Base-by-base conservation (phyloP, 2,888 invertebrate species). In the Sinhomidia bicolor region DNA sequence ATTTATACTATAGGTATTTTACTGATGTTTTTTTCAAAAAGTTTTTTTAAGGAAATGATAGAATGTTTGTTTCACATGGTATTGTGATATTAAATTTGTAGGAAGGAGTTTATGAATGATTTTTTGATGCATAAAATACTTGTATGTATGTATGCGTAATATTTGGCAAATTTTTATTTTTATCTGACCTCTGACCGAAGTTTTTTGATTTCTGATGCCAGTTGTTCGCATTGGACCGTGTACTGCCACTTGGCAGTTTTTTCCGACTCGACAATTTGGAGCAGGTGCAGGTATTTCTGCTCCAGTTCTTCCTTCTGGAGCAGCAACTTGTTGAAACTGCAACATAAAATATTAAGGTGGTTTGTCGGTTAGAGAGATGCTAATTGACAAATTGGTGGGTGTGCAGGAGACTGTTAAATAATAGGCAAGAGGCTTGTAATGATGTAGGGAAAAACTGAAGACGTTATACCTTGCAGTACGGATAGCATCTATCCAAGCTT, bases 191-290 rank as follows among this genome's bases (percentile, higher is more conserved):
- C 98, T 0, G 96, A 95, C 92, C 97, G 95, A 1, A 98, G 95
- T 93, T 98, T 97, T 94, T 97, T 97, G 90, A 98, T 97, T 94
- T 98, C 98, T 1, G 95, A 95, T 41, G 96, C 95, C n/a, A 98
- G 95, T 93, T 98, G 98, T 93, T 98, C 98, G 92, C 98, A 98
- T 93, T 98, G 97, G 93, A 97, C 97, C 0, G 97, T 97, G 94
- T 98, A 98, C 94, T 98, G 97, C 97, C 97, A 98, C 93, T 98
- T 97, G 0, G 98, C 97, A 0, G 98, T 98, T 93, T 97, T 95
- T 94, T 98, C 98, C 91, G 97, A 97, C 94, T 98, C 98, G 82
- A 98, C 96, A 89, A 98, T 97, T 93, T 97, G 92, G 89, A 98
- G 95, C 76, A 98, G 94, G 93, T 98, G 98, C 71, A 98, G 94